A percentile compares a stretch with the other conserved stretches of the same genome.
Conservation (phyloP, 2,888 invertebrate genomes). For the Epinotia demarniana region DNA sequence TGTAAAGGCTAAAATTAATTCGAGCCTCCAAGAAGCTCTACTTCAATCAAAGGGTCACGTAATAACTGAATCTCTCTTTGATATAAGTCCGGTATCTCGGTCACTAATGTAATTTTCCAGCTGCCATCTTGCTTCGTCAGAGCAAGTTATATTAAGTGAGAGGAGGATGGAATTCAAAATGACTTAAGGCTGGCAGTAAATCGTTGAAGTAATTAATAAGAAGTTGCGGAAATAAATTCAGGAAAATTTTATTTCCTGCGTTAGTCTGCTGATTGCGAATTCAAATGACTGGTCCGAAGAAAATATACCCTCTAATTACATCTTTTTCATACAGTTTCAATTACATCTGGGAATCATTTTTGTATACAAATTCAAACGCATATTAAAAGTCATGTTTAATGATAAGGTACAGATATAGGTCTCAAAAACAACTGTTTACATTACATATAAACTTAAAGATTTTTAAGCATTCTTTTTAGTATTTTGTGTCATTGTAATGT, state of each 20-base stretch:
- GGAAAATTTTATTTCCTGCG: conserved; percentile 14
- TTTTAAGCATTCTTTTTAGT: no score
- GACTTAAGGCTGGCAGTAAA: not conserved
- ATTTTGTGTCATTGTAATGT: no score
- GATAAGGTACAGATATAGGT: no score
- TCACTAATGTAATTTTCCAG: conserved; percentile 4
- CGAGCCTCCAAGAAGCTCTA: conserved; percentile 11
- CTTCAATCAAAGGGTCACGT: conserved; percentile 18
- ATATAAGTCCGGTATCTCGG: conserved; percentile 15
- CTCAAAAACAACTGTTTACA: no score
- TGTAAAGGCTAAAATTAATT: conserved; percentile 17
- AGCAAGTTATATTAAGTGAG: not conserved
- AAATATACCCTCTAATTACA: not conserved
- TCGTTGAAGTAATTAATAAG: conserved; percentile 11
- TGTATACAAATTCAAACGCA: no score
- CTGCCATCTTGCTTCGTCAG: not conserved
- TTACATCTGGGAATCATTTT: no score
- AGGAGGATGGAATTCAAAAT: conserved; percentile 8
- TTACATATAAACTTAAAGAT: no score
- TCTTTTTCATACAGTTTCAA: no score
- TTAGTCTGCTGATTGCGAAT: not conserved
- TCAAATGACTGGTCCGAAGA: not conserved
- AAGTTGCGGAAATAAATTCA: conserved; percentile 17
- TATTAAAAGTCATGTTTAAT: no score
- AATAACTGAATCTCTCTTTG: conserved; percentile 20